These are phyloP conservation scores for Pseudomugil gertrudae DNA, from an alignment of 2,797 vertebrate species.

Conservation along the genomic window DNA sequence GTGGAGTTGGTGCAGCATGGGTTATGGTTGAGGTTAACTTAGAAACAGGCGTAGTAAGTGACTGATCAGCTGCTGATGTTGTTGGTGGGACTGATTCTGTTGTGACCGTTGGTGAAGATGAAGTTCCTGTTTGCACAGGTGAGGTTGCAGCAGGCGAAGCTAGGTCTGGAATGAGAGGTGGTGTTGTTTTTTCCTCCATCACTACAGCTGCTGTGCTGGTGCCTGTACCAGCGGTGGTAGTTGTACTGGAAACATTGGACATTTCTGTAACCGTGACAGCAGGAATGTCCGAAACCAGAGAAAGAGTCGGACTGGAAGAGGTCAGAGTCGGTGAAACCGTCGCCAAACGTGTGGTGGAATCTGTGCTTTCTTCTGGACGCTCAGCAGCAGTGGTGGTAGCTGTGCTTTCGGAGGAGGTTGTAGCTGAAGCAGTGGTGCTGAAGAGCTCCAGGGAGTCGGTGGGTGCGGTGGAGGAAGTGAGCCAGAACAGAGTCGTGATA, in stretches of 20 bases:
- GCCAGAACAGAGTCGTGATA: slow-evolving; percentile 50
- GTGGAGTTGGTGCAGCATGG: slow-evolving; percentile 30
- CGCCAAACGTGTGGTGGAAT: slow-evolving; percentile 51
- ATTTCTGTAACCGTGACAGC: slow-evolving; percentile 44
- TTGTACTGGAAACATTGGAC: slow-evolving; percentile 43
- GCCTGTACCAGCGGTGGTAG: slow-evolving; percentile 24
- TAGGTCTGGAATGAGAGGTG: slow-evolving; percentile 35
- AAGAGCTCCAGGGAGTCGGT: slow-evolving; percentile 5
- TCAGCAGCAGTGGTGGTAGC: slow-evolving; percentile 34
- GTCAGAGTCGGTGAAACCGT: slow-evolving; percentile 21
- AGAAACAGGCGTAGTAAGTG: slow-evolving; percentile 39
- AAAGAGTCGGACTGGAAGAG: slow-evolving; percentile 39
- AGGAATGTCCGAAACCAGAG: slow-evolving; percentile 40
- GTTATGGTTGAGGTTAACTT: slow-evolving; percentile 39
- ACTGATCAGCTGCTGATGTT: slow-evolving; percentile 27
- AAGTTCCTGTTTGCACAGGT: slow-evolving; percentile 48
- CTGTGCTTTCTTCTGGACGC: slow-evolving; percentile 43
- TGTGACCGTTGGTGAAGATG: slow-evolving; percentile 34
- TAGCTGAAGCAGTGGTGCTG: slow-evolving; percentile 14
- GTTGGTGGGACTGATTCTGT: slow-evolving; percentile 65
- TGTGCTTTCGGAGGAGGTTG: slow-evolving; percentile 21
- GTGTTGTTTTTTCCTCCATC: slow-evolving; percentile 38
- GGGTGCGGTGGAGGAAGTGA: slow-evolving; percentile 45
- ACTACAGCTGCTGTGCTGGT: slow-evolving; percentile 50
- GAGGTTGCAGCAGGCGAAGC: slow-evolving; percentile 35